Evolutionary conservation across 2,797 vertebrate species (phyloP), one percentile per base, ranked within the genome.

Genomic region (Pangasius larnaudii): DNA sequence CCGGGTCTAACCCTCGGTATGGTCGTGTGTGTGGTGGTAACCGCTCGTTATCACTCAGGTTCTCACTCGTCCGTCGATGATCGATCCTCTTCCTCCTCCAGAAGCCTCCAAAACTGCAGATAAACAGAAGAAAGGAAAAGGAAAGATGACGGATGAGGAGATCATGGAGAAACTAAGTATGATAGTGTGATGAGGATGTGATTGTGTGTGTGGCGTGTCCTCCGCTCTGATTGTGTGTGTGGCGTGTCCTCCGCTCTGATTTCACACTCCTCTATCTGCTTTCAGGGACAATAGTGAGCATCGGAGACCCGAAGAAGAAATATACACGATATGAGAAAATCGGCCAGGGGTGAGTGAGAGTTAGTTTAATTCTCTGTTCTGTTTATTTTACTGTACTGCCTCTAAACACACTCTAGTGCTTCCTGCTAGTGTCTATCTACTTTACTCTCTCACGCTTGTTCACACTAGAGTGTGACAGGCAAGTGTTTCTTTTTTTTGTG

Each of bases 251-350:
- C 11, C 16, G 30, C 63, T 36, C 18, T 85, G 46, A 65, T 58
- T 78, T 30, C 36, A 39, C 33, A 59, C 53, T 59, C 72, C 13
- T 51, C 14, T 1, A 1, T 56, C 4, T 81, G 6, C 42, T 84
- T 91, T 84, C 82, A 97, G 97, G 97, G 93, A 97, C 97, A 16
- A 99, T 99, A 88, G 98, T 99, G 90, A 99, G 98, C 94, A 97
- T 99, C 92, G 98, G 98, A 71, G 98, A 99, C 93, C 98, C 98
- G 13, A 99, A 99, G 96, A 99, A 99, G 95, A 99, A 99, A 93
- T 99, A 99, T 88, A 99, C 97, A 88, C 96, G 98, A 96, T 99
- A 97, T 2, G 98, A 99, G 94, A 99, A 99, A 95, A 99, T 99
- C 0, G 98, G 98, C 74, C 98, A 99, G 90, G 98, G 98, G 98